Conservation (phyloP, 2,888 invertebrate species). For the Conus canariensis region DNA sequence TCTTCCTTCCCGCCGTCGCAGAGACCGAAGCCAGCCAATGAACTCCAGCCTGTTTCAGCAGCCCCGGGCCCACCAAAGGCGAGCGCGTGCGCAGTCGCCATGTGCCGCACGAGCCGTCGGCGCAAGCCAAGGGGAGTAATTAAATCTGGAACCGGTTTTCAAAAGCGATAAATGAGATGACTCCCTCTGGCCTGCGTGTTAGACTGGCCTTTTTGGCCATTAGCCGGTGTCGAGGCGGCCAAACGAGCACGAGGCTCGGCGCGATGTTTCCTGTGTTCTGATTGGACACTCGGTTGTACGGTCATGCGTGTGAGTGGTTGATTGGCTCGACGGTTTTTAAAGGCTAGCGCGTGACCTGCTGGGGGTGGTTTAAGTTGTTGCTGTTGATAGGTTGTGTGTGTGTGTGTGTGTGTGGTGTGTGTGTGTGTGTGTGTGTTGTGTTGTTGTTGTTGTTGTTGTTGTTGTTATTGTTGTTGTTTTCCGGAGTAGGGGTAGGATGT, state of each 20-base stretch:
- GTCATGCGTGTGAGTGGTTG: not conserved
- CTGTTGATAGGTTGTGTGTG: not conserved
- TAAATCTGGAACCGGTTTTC: not conserved
- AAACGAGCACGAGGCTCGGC: no score
- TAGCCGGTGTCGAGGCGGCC: no score
- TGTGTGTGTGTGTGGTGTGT: no score
- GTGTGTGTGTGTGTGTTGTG: no score
- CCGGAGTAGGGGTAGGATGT: no score
- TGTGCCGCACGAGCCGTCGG: not conserved
- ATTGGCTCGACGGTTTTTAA: not conserved
- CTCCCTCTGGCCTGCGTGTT: not conserved
- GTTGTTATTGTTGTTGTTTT: no score
- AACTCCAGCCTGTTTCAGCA: not conserved
- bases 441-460: no score
- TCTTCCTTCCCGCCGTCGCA: not conserved
- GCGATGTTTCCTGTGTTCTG: not conserved
- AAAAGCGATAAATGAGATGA: not conserved
- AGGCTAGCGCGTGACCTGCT: not conserved
- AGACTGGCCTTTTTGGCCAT: not conserved
- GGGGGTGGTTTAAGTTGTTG: not conserved
- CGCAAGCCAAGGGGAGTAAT: not conserved
- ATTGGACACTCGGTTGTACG: not conserved
- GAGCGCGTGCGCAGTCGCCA: not conserved
- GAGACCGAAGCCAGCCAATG: not conserved
- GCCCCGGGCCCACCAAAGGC: not conserved